Evolutionary conservation across 1,140 invertebrate genomes (phyloP).

Genomic region (Drosophila carrolli): DNA sequence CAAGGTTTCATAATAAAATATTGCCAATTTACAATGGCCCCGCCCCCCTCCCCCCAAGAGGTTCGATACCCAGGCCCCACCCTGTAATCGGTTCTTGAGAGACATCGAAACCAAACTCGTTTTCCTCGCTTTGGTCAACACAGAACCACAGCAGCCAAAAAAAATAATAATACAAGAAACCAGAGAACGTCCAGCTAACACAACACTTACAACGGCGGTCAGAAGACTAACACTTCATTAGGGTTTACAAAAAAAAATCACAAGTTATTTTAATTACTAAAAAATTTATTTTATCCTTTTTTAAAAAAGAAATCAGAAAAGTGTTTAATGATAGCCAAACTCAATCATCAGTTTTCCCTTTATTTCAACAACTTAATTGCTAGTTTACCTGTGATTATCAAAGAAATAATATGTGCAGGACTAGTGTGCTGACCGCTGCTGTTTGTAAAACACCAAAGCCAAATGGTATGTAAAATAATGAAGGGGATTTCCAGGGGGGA

Average conservation of each 20-base stretch:
- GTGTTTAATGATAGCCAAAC: too few relatives aligned
- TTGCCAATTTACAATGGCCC: constrained; percentile 70
- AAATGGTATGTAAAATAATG: constrained; percentile 47
- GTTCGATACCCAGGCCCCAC: constrained; percentile 5
- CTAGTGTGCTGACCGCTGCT: constrained; percentile 3
- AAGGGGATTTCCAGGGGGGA: constrained; percentile 5
- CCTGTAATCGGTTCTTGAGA: constrained; percentile 45
- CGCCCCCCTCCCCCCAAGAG: constrained; percentile 7
- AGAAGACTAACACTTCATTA: constrained; percentile 10
- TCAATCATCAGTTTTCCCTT: too few relatives aligned
- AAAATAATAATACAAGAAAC: constrained; percentile 16
- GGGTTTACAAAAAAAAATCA: too few relatives aligned
- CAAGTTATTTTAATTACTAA: too few relatives aligned
- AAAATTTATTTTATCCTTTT: too few relatives aligned
- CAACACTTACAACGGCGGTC: constrained; percentile 7
- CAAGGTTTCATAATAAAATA: constrained; percentile 75
- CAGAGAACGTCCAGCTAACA: constrained; percentile 27
- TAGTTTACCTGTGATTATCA: too few relatives aligned
- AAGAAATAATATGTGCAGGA: too few relatives aligned
- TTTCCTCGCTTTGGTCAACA: constrained; percentile 28
- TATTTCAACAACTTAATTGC: too few relatives aligned
- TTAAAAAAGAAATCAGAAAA: too few relatives aligned
- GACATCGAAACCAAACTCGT: constrained; percentile 41
- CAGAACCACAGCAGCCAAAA: constrained; percentile 41
- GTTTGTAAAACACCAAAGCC: constrained; percentile 53